phyloP scores from a whole-genome alignment of 2,797 vertebrate species.

The Borostomias antarcticus region DNA sequence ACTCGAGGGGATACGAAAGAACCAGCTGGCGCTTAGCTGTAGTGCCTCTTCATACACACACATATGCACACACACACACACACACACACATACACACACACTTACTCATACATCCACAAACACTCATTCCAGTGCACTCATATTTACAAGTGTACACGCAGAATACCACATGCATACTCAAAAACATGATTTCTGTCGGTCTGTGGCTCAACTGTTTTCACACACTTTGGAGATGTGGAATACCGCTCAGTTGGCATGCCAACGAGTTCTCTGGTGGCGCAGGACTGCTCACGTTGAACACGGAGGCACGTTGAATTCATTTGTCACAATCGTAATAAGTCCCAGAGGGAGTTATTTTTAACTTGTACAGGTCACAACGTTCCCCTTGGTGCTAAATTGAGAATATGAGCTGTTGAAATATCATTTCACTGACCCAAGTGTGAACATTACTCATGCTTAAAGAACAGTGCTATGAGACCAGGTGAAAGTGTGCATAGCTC shows the following conservation, averaged over 20 bases:
- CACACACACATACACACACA: not conserved
- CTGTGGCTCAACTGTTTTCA: no score
- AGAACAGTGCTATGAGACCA: conserved; percentile 25
- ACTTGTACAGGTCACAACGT: conserved; percentile 48
- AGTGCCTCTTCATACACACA: not conserved
- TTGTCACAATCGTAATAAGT: conserved; percentile 38
- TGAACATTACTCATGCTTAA: conserved; percentile 49
- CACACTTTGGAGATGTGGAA: not conserved
- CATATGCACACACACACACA: not conserved
- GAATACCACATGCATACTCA: no score
- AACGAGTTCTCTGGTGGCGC: conserved; percentile 2
- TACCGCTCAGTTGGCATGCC: conserved; percentile 1
- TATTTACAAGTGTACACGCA: not conserved
- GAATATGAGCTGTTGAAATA: conserved; percentile 44
- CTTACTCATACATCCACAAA: not conserved
- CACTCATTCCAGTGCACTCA: not conserved
- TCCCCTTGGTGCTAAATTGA: conserved; percentile 40
- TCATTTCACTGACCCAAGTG: conserved; percentile 48
- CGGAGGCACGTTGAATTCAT: conserved; percentile 43
- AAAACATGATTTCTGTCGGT: no score
- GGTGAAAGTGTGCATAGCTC: conserved; percentile 5
- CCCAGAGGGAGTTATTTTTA: conserved; percentile 53
- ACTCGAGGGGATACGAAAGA: conserved; percentile 33
- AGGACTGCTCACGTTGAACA: conserved; percentile 39
- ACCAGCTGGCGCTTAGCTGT: conserved; percentile 49